Conservation (phyloP, 2,888 invertebrate species). For the Anthrax anthrax region DNA sequence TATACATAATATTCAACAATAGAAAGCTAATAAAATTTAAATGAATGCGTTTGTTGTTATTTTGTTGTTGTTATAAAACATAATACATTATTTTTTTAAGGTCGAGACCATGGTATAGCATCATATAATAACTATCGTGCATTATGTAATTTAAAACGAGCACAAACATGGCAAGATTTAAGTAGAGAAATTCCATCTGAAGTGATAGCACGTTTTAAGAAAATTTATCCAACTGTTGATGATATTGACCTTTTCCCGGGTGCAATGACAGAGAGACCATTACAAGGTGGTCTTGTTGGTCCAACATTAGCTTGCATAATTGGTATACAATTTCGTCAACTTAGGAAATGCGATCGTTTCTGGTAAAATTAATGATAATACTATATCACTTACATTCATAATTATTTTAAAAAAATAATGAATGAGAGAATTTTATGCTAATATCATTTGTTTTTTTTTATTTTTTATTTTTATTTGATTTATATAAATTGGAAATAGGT, state of each 20-base stretch:
- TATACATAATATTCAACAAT: background rate
- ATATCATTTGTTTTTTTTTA: too few relatives aligned
- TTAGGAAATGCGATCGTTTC: conserved; percentile 86
- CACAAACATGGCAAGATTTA: conserved; percentile 72
- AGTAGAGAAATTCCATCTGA: conserved; percentile 74
- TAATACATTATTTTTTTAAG: conserved; percentile 21
- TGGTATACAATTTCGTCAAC: conserved; percentile 81
- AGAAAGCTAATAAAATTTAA: background rate
- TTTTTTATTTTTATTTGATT: too few relatives aligned
- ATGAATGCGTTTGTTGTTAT: too few relatives aligned
- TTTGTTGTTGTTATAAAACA: too few relatives aligned
- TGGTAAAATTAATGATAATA: conserved; percentile 39
- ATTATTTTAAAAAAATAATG: background rate
- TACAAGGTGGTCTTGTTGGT: conserved; percentile 83
- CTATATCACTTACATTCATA: background rate
- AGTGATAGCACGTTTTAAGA: conserved; percentile 61
- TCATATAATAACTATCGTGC: conserved; percentile 84
- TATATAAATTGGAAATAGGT: conserved; percentile 36
- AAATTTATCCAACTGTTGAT: conserved; percentile 77
- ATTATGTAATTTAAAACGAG: conserved; percentile 76
- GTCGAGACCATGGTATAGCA: conserved; percentile 75
- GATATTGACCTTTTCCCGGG: conserved; percentile 95
- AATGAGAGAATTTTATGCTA: too few relatives aligned
- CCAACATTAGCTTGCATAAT: conserved; percentile 92
- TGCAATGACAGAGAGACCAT: conserved; percentile 75